Base-by-base conservation (phyloP, 2,113 vertebrate species). In the Cyprinus carpio region DNA sequence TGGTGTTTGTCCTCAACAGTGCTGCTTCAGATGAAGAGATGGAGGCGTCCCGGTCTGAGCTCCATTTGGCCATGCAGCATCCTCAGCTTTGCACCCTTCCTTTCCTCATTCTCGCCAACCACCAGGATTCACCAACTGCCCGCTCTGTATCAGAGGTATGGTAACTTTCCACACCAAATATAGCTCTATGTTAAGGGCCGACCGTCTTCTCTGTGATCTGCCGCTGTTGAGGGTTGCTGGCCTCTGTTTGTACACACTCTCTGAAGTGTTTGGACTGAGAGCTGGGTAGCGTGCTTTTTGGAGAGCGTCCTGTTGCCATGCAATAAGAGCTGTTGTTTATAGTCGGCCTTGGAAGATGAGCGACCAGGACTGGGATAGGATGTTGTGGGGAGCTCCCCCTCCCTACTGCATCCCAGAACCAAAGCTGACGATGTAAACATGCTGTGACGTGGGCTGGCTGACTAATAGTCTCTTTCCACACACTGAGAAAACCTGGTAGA, bases 41-140 rank as follows among this genome's bases (percentile, higher is more conserved):
- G 88, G 97, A 99, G 94, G 95, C 95, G 67, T 96, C 98, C 84
- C 96, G 98, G 75, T 97, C 96, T 82, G 97, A 99, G 93, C 96
- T 99, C 78, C 97, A 98, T 91, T 97, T 96, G 15, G 98, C 98
- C 88, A 95, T 99, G 82, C 98, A 99, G 91, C 98, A 99, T 90
- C 98, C 98, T 76, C 98, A 99, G 86, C 95, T 99, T 91, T 98
- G 98, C 94, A 99, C 96, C 85, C 95, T 99, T 91, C 98, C 98
- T 11, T 99, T 99, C 95, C 96, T 99, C 91, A 98, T 99, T 93
- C 93, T 99, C 89, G 97, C 98, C 94, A 98, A 98, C 92, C 98
- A 99, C 93, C 98, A 99, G 95, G 98, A 99, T 95, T 98, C 97
- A 91, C 98, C 97, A 87, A 96, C 96, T 76, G 97, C 97, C 84